Base-by-base conservation (phyloP, 2,797 vertebrate species). In the Neosalanx taihuensis region DNA sequence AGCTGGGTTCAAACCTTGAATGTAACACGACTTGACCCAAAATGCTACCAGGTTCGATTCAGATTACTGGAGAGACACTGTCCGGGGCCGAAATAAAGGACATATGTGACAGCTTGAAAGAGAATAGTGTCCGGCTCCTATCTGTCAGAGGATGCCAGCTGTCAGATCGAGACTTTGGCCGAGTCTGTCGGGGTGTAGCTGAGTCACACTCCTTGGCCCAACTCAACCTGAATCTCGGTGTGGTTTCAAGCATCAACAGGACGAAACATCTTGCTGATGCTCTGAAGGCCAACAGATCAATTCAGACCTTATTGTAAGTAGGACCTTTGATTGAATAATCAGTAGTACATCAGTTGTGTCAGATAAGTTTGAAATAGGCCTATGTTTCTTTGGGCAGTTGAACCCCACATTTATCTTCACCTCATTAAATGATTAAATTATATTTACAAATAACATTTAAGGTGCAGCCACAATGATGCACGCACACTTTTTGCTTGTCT, bases 251-350 rank as follows among this genome's bases (percentile, higher is more conserved):
- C 81, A 88, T 92, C 83, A 83, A 82, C 75, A 91, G 97, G 64
- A 93, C 95, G 15, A 93, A 95, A 75, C 94, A 95, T 84, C 90
- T 98, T 83, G 95, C 95, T 0, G 95, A 97, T 51, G 95, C 95
- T 75, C 93, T 99, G 71, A 90, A 88, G 84, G 81, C 90, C 68
- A 98, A 99, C 90, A 94, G 96, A 63, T 97, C 96, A 23, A 90
- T 99, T 74, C 96, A 99, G 90, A 96, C 95, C 20, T 92, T 99
- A 72, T 97, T 98, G 97, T 98, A 86, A 97, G 96, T 95, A 71
- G 4, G 41, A 46, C 10, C 10, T 65, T 5, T 59, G 5, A 6
- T 59, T n/a, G 5, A 1, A 59, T 20, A 59, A 26, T 59, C 12
- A 26, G n/a, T 59, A 18, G 30, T 29, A 3, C 31, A 23, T n/a